A percentile compares a stretch with the other conserved stretches of the same genome.
Conservation (phyloP, 1,140 invertebrate species). For the Drosophila nebulosa region DNA sequence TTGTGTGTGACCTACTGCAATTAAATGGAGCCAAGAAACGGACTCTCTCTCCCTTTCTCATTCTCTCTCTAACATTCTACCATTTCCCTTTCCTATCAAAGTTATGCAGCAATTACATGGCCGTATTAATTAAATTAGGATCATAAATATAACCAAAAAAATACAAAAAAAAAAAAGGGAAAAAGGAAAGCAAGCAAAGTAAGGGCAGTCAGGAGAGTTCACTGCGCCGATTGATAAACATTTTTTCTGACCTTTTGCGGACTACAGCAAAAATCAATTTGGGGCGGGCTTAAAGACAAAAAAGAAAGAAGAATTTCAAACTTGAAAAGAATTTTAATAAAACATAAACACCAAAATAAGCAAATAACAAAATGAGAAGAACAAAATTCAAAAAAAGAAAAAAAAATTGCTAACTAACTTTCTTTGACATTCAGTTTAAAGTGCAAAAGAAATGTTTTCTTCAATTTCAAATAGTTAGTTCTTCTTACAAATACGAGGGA, state of each 20-base stretch:
- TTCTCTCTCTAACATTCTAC: not conserved
- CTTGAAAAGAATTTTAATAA: constrained; percentile 50
- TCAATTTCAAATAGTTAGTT: not conserved
- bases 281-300: not conserved
- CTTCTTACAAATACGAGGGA: not conserved
- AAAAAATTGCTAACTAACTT: not conserved
- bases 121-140: constrained; percentile 67
- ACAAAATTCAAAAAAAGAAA: not conserved
- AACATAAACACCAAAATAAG: not conserved
- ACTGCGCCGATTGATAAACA: constrained; percentile 14
- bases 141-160: constrained; percentile 23
- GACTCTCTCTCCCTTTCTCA: not conserved
- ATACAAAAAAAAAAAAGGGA: not conserved
- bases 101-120: constrained; percentile 12
- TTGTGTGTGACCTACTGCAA: constrained; percentile 12
- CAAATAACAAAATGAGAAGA: not conserved
- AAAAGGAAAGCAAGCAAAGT: not conserved
- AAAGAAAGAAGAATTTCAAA: constrained; percentile 14
- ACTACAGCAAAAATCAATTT: not conserved
- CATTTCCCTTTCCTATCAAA: not conserved
- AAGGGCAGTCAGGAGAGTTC: not conserved
- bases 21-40: constrained; percentile 59
- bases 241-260: constrained; percentile 11
- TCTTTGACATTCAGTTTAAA: not conserved
- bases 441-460: not conserved